Conservation (phyloP, 1,140 invertebrate genomes). For the Rhopalosiphum maidis region DNA sequence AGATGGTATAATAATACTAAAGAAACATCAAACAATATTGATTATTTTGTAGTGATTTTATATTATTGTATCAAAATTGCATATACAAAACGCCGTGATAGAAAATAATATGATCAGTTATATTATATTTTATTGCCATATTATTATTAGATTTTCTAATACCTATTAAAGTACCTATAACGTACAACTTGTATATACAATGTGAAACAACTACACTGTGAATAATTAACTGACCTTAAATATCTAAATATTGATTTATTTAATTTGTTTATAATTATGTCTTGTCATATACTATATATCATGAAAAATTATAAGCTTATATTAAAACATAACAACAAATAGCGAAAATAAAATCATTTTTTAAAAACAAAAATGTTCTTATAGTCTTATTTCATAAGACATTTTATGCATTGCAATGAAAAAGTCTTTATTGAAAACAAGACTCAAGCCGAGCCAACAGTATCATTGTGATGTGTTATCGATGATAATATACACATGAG, state of each 20-base stretch:
- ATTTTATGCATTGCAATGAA: background rate
- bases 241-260: background rate
- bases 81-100: background rate
- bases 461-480: background rate
- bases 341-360: background rate
- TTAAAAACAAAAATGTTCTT: too few relatives aligned
- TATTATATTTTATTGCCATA: background rate
- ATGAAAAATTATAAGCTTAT: background rate
- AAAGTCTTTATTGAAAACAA: background rate
- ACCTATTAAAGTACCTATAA: background rate
- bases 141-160: too few relatives aligned
- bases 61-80: background rate
- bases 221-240: background rate
- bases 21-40: background rate
- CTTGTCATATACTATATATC: background rate
- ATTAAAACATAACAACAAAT: background rate
- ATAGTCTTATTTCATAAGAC: background rate
- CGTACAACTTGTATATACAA: too few relatives aligned
- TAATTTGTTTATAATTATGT: background rate
- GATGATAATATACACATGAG: background rate
- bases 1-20: background rate
- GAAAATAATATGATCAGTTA: background rate
- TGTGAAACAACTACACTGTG: too few relatives aligned
- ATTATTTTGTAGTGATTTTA: too few relatives aligned
- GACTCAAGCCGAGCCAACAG: background rate